Evolutionary conservation across 2,888 invertebrate species (phyloP), one percentile per base, ranked within the genome.

Genomic region (Meghimatium bilineatum): DNA sequence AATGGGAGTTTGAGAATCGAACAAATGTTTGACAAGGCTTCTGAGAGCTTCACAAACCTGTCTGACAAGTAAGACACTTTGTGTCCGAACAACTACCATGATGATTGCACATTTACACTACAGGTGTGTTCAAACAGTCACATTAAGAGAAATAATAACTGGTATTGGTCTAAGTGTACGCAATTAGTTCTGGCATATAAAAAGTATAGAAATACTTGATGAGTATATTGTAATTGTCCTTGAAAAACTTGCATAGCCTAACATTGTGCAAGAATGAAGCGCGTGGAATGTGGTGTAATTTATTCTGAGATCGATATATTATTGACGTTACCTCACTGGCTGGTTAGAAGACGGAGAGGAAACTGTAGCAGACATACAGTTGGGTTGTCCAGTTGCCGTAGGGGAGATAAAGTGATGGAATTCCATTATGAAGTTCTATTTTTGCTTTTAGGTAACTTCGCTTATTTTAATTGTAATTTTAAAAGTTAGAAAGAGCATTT

Each of bases 191-290:
- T 63, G 63, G n/a, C 29, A 63, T 63, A 63, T 63, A 5, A 63
- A 29, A 63, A 12, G 60, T 34, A 44, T 80, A 20, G 34, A n/a
- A 49, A 38, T 80, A n/a, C 56, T 34, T 34, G 32, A 44, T n/a
- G 67, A 71, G 56, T 60, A 34, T 71, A 23, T 69, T 72, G 44
- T 36, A n/a, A 67, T 29, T 26, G 6, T 12, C 23, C 52, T 2
- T 0, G 36, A 56, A 38, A 44, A 49, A 12, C 56, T 56, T 23
- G 56, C 56, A 23, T 17, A 3, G 20, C 38, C 23, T 17, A 8
- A 71, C 10, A 71, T 71, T 71, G 71, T 71, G 71, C 71, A 71
- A 71, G 71, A 71, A 36, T 63, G n/a, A 23, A 38, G 23, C 71
- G 38, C 26, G 12, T 38, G 23, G 10, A 26, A 26, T 71, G 71